These are phyloP conservation scores for Antechinus flavipes DNA, from an alignment of 2,113 vertebrate species.

Conservation along the genomic window DNA sequence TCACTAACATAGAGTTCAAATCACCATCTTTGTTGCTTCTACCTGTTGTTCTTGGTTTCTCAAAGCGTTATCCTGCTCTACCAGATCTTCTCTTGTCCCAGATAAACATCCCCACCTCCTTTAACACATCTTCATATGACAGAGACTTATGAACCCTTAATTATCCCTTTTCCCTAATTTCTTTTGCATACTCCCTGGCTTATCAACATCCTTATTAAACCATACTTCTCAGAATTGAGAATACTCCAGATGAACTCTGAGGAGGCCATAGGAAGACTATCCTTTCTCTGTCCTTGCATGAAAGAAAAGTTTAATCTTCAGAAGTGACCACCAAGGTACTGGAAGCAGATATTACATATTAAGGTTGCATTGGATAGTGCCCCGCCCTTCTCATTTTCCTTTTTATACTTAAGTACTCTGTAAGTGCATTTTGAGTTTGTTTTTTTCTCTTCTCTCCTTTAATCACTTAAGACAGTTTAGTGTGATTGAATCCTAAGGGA, in stretches of 20 bases:
- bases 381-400: neutral
- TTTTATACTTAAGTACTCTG: neutral
- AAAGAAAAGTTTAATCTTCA: neutral
- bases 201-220: neutral
- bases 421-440: neutral
- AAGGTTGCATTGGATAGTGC: neutral
- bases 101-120: neutral
- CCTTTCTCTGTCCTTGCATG: neutral
- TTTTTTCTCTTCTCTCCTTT: neutral
- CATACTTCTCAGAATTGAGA: neutral
- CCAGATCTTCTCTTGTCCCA: neutral
- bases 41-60: neutral
- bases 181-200: neutral
- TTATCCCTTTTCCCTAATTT: neutral
- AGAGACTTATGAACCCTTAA: neutral
- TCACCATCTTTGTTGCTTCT: neutral
- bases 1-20: neutral
- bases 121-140: neutral
- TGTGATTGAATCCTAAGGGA: conserved; percentile 15
- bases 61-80: too few relatives aligned
- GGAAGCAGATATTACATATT: neutral
- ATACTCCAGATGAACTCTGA: neutral
- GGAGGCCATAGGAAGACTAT: neutral
- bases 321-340: neutral
- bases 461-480: conserved; percentile 17